Evolutionary conservation across 2,888 invertebrate species (phyloP), one percentile per base, ranked within the genome.

Genomic region (Zonitis immaculata): DNA sequence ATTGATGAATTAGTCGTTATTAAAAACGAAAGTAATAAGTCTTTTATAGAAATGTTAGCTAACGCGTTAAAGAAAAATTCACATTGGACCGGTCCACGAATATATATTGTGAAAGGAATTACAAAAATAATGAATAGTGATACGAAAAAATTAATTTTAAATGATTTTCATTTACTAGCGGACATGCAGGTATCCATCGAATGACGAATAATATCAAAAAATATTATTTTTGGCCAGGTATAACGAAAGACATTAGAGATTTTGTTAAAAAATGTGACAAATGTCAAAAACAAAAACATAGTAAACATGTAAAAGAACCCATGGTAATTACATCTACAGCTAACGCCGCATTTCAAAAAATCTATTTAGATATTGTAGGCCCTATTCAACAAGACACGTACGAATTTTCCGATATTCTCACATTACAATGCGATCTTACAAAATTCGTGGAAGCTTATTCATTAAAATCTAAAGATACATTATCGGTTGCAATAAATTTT

Each of bases 401-500:
- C n/a, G n/a, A n/a, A n/a, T n/a, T n/a, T n/a, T n/a, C n/a, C n/a
- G 11, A 39, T 20, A 47, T 35, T 6, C 9, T 51, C 1, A 50
- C 52, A 18, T n/a, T 52, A 11, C 52, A 52, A 30, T 52, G 52
- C 27, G 52, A 52, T 4, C 16, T 52, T 8, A 49, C 26, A 16
- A 52, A 52, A 49, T 53, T 46, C 50, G 59, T 57, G 1, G 57
- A 57, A 44, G 43, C 42, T 26, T 58, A 56, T 35, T 48, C 51
- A 20, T 43, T 56, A 42, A 14, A 30, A 18, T 56, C 53, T 44
- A 56, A 58, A 49, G 52, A 57, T 46, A 44, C 54, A 9, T 30
- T 26, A 45, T 53, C 51, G n/a, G 53, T 58, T 6, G 59, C 56
- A 8, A 55, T 48, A 50, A 26, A 42, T 35, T 58, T 58, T 44